phyloP scores from a whole-genome alignment of 1,140 invertebrate species.

The Trachymyrmex cornetzi region DNA sequence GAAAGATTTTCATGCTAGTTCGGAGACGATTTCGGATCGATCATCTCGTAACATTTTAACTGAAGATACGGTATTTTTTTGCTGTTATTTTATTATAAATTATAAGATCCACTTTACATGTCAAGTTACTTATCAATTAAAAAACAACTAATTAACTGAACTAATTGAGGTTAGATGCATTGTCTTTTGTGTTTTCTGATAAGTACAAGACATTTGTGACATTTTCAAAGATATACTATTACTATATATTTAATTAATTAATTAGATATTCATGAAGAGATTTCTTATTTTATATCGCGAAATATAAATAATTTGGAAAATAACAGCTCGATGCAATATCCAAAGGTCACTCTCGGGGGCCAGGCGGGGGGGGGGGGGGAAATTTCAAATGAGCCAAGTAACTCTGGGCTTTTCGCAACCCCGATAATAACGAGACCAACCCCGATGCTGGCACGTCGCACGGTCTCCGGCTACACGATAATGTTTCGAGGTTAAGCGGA shows the following conservation, averaged over 20 bases:
- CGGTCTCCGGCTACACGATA: slow-evolving; percentile 21
- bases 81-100: neutral
- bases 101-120: neutral
- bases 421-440: slow-evolving; percentile 50
- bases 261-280: neutral
- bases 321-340: slow-evolving; percentile 22
- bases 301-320: neutral
- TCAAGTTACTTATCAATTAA: neutral
- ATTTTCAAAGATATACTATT: neutral
- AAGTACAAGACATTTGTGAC: neutral
- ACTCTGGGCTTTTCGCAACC: slow-evolving; percentile 73
- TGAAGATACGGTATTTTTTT: neutral
- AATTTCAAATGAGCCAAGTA: slow-evolving; percentile 61
- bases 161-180: neutral
- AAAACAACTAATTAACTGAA: neutral
- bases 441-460: neutral
- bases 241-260: neutral
- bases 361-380: neutral
- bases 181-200: neutral
- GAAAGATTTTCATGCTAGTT: slow-evolving; percentile 9
- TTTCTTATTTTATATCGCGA: neutral
- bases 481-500: slow-evolving; percentile 71
- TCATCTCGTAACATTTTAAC: neutral
- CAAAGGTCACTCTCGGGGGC: slow-evolving; percentile 11
- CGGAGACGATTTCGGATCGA: neutral